Evolutionary conservation across 1,140 invertebrate species (phyloP).

Genomic region (Sarcophaga bullata): DNA sequence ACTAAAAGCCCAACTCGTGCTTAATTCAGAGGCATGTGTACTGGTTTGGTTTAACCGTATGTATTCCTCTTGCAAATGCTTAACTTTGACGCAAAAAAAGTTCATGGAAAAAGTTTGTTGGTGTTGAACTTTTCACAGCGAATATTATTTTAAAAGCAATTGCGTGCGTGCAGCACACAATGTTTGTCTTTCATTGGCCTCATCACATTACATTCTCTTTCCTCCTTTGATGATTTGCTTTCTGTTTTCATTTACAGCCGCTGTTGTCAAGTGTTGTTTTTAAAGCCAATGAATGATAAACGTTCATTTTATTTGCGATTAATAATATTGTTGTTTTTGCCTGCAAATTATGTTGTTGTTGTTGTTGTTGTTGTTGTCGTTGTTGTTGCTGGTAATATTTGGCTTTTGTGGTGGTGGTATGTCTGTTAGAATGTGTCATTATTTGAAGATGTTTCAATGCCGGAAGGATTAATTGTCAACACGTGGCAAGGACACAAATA

Average conservation of each 20-base stretch:
- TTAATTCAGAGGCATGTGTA: too few relatives aligned
- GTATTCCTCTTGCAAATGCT: too few relatives aligned
- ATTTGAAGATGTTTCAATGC: constrained; percentile 1
- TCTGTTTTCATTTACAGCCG: neutral
- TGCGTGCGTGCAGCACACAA: too few relatives aligned
- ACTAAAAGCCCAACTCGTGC: too few relatives aligned
- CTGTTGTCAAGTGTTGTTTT: neutral
- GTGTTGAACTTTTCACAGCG: too few relatives aligned
- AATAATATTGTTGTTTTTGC: neutral
- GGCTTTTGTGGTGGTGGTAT: neutral
- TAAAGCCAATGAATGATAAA: neutral
- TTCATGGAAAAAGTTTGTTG: too few relatives aligned
- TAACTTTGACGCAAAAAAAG: too few relatives aligned
- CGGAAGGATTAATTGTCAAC: constrained; percentile 32
- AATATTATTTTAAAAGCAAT: too few relatives aligned
- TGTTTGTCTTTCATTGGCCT: too few relatives aligned
- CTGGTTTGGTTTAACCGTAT: too few relatives aligned
- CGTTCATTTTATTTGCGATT: neutral
- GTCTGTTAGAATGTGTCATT: constrained; percentile 4
- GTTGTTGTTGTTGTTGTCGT: neutral
- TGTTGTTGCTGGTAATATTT: too few relatives aligned
- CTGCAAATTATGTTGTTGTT: neutral
- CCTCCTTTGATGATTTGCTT: neutral
- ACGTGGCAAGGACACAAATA: neutral
- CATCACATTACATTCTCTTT: neutral